phyloP scores from a whole-genome alignment of 2,797 vertebrate species.

The Pelodytes ibericus region DNA sequence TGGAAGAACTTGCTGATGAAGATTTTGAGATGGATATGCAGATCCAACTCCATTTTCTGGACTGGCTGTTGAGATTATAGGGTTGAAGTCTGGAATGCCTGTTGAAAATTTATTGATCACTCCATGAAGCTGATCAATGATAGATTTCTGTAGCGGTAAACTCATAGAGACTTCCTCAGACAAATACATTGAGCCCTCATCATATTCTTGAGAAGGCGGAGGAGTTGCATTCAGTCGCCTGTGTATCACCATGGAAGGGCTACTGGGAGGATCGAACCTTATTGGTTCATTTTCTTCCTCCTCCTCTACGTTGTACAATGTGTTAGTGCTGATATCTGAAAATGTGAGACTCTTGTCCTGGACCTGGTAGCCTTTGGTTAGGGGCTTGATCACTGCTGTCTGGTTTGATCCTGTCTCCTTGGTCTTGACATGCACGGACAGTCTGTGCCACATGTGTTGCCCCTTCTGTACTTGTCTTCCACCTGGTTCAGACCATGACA shows the following conservation, averaged over 20 bases:
- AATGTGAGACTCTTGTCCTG: conserved; percentile 82
- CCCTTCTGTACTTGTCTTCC: conserved; percentile 94
- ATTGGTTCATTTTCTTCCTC: conserved; percentile 77
- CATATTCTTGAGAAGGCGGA: conserved; percentile 59
- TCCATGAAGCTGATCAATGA: conserved; percentile 81
- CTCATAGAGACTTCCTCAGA: conserved; percentile 71
- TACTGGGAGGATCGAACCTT: conserved; percentile 74
- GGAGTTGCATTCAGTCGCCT: conserved; percentile 67
- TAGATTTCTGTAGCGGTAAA: conserved; percentile 70
- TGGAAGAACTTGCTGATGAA: conserved; percentile 70
- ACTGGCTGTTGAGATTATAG: conserved; percentile 68
- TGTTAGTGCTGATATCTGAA: conserved; percentile 87
- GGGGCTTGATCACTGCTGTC: conserved; percentile 98
- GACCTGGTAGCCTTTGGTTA: conserved; percentile 91
- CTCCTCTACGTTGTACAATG: conserved; percentile 85
- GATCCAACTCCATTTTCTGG: conserved; percentile 67
- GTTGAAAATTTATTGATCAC: conserved; percentile 80
- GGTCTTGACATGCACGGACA: conserved; percentile 98
- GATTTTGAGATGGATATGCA: conserved; percentile 66
- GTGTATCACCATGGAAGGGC: conserved; percentile 79
- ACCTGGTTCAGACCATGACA: conserved; percentile 99
- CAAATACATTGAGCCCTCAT: conserved; percentile 77
- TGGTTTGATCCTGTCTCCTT: conserved; percentile 97
- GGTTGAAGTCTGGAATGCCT: conserved; percentile 73
- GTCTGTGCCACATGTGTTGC: conserved; percentile 97